Base-by-base conservation (phyloP, 2,888 invertebrate genomes). In the Folsomia candida region DNA sequence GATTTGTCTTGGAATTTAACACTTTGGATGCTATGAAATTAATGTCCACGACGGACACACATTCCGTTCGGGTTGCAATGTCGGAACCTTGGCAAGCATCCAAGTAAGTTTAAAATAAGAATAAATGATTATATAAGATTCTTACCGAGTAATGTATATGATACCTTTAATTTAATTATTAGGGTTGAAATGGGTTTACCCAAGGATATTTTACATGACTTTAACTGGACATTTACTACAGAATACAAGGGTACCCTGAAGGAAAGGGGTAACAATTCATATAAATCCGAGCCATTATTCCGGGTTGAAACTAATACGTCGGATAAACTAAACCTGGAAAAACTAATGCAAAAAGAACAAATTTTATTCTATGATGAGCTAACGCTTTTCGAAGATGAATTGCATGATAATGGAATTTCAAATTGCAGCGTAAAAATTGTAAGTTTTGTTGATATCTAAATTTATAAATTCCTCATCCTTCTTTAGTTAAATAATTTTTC, bases 181-280 rank as follows among this genome's bases (percentile, higher is more conserved):
- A 93, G 95, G 81, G 87, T 90, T 58, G 89, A 90, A 26, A 83
- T 83, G 78, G 85, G 85, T 64, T 82, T 84, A 67, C 84, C 85
- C 82, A 86, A 83, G 83, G 91, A 92, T 81, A 90, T 92, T 81
- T 87, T 92, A 68, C 91, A 90, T 81, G 91, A 93, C 22, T 97
- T 94, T 84, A 98, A 99, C 84, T 99, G 99, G 99, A 99, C 98
- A 0, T 99, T 92, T 82, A 91, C 93, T 24, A 94, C 95, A 29
- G 89, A 91, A 81, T 99, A 99, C 83, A 89, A 89, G 82, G 99
- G 99, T 51, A 85, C 85, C 1, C 71, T 86, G 27, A 90, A 90
- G 28, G 18, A 6, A 3, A 64, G 64, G 54, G 51, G 51, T 0
- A 2, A 18, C 18, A n/a, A n/a, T n/a, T n/a, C n/a, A n/a, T n/a